Evolutionary conservation across 2,113 vertebrate species (phyloP).

Genomic region (Chroicocephalus ridibundus): DNA sequence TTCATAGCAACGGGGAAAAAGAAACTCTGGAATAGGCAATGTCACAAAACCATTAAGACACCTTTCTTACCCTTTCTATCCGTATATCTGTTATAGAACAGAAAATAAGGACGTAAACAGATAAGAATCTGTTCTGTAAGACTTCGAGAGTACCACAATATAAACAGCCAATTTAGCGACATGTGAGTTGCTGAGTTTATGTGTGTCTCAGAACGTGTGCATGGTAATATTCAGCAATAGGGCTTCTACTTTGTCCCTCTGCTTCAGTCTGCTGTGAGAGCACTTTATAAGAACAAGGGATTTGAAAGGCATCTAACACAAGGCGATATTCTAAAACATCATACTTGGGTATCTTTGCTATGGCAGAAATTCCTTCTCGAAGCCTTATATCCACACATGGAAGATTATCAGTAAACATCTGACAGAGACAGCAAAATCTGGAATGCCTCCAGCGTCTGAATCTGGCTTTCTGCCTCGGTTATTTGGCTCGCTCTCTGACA

Average conservation of each 20-base stretch:
- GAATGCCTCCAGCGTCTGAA: not conserved
- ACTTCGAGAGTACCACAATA: not conserved
- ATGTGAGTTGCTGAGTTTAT: not conserved
- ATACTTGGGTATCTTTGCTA: not conserved
- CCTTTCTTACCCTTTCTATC: not conserved
- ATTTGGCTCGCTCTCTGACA: constrained; percentile 24
- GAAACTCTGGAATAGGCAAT: not conserved
- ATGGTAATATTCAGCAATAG: fast-evolving
- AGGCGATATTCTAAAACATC: not conserved
- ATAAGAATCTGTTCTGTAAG: not conserved
- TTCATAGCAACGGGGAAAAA: not conserved
- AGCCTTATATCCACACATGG: not conserved
- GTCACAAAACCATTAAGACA: not conserved
- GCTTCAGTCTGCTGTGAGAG: not conserved
- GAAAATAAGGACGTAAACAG: not conserved
- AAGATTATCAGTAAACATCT: constrained; percentile 5
- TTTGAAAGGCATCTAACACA: not conserved
- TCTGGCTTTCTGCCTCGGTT: not conserved
- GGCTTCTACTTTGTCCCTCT: not conserved
- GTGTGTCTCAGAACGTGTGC: not conserved
- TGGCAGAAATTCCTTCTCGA: not conserved
- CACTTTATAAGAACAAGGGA: not conserved
- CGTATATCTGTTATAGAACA: not conserved
- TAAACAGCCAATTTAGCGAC: not conserved
- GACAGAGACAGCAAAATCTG: not conserved